Evolutionary conservation across 2,113 vertebrate genomes (phyloP).

Genomic region (Poecilia latipinna): DNA sequence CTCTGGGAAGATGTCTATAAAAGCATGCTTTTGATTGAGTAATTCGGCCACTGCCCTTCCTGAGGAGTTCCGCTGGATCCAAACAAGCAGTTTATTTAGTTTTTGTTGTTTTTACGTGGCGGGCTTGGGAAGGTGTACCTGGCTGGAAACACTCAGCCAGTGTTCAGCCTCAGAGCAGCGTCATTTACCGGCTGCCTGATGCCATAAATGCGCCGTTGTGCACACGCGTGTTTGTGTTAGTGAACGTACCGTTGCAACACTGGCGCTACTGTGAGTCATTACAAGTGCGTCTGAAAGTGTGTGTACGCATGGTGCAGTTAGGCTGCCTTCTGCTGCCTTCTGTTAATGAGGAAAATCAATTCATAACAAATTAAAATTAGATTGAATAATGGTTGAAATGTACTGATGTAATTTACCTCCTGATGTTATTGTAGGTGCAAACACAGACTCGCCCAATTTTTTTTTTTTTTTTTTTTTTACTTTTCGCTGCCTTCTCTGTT

Average conservation of each 20-base stretch:
- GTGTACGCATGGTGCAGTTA: constrained; percentile 11
- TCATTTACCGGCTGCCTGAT: constrained; percentile 42
- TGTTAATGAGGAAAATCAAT: constrained; percentile 40
- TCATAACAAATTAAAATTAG: constrained; percentile 40
- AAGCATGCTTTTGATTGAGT: constrained; percentile 44
- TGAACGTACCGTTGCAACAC: constrained; percentile 42
- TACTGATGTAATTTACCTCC: background rate
- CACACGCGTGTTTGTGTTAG: constrained; percentile 35
- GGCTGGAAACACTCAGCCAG: constrained; percentile 67
- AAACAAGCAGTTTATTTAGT: constrained; percentile 64
- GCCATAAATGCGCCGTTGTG: constrained; percentile 64
- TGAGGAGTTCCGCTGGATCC: constrained; percentile 25
- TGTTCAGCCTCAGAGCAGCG: constrained; percentile 56
- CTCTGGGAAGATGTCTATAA: constrained; percentile 37
- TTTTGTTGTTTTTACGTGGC: constrained; percentile 59
- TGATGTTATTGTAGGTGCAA: background rate
- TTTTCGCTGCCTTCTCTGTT: constrained; percentile 7
- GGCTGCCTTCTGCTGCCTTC: constrained; percentile 22
- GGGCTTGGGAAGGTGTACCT: constrained; percentile 56
- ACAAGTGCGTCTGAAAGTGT: constrained; percentile 1
- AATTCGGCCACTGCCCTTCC: constrained; percentile 37
- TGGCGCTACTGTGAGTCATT: constrained; percentile 52
- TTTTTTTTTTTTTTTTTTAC: background rate
- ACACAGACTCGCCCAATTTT: background rate
- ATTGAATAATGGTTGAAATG: constrained; percentile 21